Evolutionary conservation across 2,113 vertebrate genomes (phyloP), one percentile per base, ranked within the genome.

Genomic region (Datnioides undecimradiatus): DNA sequence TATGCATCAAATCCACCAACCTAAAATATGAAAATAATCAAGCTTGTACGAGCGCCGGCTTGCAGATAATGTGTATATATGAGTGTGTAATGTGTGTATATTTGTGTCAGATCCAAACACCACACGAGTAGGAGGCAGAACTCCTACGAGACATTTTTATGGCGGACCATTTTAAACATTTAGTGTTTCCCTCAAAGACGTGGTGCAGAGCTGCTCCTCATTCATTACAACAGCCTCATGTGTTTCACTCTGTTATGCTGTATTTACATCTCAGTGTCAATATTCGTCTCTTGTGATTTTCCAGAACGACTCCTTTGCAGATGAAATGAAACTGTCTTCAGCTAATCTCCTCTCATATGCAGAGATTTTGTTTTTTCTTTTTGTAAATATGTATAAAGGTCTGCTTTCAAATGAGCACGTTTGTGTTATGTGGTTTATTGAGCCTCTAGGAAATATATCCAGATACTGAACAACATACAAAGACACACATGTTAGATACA

Each of bases 331-430:
- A 73, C 34, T 67, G 73, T 84, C 73, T 76, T 85, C n/a, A 31
- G 29, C 3, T 62, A 49, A 68, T 74, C 58, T 87, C n/a, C 55
- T 10, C 65, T 74, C 14, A 54, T 80, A 45, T 41, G 34, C 8
- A 10, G 65, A 84, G 54, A 76, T 51, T 51, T 67, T 79, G 36
- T 38, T 71, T 66, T 66, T 73, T 70, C 16, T 76, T 78, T 65
- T 55, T 86, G 85, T 87, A 89, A 82, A 90, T 88, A 85, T 91
- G 83, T 86, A 91, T 84, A 86, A 89, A 91, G 69, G 54, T 84
- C 78, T 82, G 82, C 88, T 90, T 77, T 82, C 46, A 86, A 84
- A 68, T 13, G 46, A 79, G 33, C 3, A 3, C 67, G 48, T 65
- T 29, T 76, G 72, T 78, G 31, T 86, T 65, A 33, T 83, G 70